These are phyloP conservation scores for Chloromyia formosa DNA, from an alignment of 2,888 invertebrate genomes.

Conservation along the genomic window DNA sequence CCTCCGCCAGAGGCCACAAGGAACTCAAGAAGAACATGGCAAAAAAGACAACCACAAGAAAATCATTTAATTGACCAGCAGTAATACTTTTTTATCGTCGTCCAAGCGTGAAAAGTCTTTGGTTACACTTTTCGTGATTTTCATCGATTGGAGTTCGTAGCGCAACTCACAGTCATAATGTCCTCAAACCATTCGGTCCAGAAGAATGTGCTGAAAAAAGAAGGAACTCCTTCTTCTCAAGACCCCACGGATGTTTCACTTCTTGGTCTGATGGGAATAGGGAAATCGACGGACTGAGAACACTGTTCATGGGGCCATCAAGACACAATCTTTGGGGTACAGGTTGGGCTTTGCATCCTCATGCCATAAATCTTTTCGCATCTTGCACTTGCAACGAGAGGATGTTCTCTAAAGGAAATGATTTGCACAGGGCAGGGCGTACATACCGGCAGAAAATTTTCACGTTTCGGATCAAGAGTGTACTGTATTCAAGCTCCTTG, in stretches of 20 bases:
- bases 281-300: background rate
- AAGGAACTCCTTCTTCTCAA: too few relatives aligned
- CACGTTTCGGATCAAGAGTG: too few relatives aligned
- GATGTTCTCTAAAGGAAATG: background rate
- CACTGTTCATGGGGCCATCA: constrained; percentile 40
- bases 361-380: constrained; percentile 48
- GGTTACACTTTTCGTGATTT: constrained; percentile 47
- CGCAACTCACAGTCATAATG: constrained; percentile 13
- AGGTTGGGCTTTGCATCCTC: constrained; percentile 34
- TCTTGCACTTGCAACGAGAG: constrained; percentile 39
- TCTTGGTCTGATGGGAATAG: background rate
- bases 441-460: too few relatives aligned
- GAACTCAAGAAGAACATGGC: constrained; percentile 4
- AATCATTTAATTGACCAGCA: constrained; percentile 50
- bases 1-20: constrained; percentile 1
- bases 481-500: too few relatives aligned
- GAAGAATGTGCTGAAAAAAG: too few relatives aligned
- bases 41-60: constrained; percentile 20
- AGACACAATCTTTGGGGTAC: constrained; percentile 15
- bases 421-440: background rate
- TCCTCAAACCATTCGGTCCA: constrained; percentile 19
- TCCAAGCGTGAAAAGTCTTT: constrained; percentile 48
- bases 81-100: constrained; percentile 45
- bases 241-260: too few relatives aligned
- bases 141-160: constrained; percentile 6